A percentile compares a stretch with the other conserved stretches of the same genome.
Conservation (phyloP, 1,140 invertebrate species). For the Anadara kagoshimensis region DNA sequence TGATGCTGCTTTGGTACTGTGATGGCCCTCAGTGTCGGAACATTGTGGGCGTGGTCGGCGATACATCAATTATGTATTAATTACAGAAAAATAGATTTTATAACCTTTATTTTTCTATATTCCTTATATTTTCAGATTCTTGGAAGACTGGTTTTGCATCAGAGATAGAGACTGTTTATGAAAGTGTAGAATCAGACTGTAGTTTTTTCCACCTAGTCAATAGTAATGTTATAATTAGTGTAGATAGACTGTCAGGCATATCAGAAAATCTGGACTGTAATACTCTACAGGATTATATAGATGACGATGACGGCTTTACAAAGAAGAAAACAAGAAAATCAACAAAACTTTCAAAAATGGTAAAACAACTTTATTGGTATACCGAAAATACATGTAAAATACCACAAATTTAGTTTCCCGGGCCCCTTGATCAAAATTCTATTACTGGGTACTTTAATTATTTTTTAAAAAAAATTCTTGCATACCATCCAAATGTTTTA, state of each 20-base stretch:
- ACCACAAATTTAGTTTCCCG: too few species aligned
- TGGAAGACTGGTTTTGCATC: constrained; percentile 29
- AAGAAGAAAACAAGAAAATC: constrained; percentile 12
- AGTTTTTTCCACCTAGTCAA: constrained; percentile 80
- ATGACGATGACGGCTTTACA: constrained; percentile 21
- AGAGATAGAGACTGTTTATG: constrained; percentile 48
- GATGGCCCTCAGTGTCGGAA: too few species aligned
- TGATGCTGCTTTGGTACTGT: too few species aligned
- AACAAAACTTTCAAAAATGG: constrained; percentile 15
- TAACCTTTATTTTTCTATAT: background rate
- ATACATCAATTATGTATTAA: too few species aligned
- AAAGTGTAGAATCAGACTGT: constrained; percentile 81
- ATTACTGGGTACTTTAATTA: too few species aligned
- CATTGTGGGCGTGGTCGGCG: too few species aligned
- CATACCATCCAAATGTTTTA: too few species aligned
- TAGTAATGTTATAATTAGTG: constrained; percentile 78
- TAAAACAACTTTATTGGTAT: background rate
- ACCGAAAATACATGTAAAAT: background rate
- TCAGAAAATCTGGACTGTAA: constrained; percentile 76
- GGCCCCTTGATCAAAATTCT: too few species aligned
- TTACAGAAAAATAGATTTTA: too few species aligned
- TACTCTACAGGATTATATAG: constrained; percentile 53
- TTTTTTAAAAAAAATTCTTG: too few species aligned
- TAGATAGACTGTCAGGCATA: constrained; percentile 75
- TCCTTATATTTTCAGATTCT: constrained; percentile 23